These are phyloP conservation scores for Clangula hyemalis DNA, from an alignment of 2,797 vertebrate species.

Conservation along the genomic window DNA sequence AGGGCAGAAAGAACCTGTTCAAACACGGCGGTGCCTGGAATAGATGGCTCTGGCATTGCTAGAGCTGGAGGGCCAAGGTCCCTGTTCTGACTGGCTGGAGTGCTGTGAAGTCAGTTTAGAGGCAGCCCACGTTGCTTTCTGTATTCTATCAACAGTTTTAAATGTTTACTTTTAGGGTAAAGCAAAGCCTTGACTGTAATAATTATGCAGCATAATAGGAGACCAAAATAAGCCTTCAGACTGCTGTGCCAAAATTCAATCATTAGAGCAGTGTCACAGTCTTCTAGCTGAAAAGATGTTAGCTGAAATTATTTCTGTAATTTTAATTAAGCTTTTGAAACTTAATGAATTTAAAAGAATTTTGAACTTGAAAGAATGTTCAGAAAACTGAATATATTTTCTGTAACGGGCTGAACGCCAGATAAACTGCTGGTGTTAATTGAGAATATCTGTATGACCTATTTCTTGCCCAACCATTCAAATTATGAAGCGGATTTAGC, in stretches of 20 bases:
- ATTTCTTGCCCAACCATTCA: neutral
- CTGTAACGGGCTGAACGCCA: fast-evolving
- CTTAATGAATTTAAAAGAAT: neutral
- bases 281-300: neutral
- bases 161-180: neutral
- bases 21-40: fast-evolving
- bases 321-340: neutral
- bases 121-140: fast-evolving
- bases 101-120: neutral
- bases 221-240: neutral
- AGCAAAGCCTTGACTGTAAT: neutral
- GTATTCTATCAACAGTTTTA: neutral
- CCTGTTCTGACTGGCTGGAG: neutral
- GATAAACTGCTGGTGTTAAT: neutral
- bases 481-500: neutral
- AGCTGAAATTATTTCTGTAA: neutral
- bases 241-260: neutral
- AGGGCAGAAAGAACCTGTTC: neutral
- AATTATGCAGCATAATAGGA: neutral
- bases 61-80: neutral
- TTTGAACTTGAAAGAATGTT: neutral
- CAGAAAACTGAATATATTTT: neutral
- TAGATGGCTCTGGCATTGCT: neutral
- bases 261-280: neutral
- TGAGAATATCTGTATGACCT: neutral